Evolutionary conservation across 2,113 vertebrate genomes (phyloP), one percentile per base, ranked within the genome.

Genomic region (Pseudorasbora parva): DNA sequence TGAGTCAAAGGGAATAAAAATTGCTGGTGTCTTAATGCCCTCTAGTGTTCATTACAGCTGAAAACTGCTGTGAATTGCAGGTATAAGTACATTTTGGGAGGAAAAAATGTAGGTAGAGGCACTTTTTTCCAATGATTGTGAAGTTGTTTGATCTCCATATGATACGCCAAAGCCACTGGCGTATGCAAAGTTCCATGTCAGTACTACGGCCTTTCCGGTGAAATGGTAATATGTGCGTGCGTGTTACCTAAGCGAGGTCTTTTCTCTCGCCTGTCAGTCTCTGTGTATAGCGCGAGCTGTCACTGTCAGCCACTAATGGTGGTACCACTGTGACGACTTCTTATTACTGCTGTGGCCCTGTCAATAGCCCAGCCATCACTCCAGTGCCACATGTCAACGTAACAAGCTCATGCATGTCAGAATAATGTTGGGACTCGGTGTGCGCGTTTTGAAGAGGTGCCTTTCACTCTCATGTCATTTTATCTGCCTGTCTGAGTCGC

Each of bases 311-410:
- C 86, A 77, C 88, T 95, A 93, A 94, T 94, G 92, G 92, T 90
- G 90, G 91, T 88, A 91, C 90, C 91, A 88, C 89, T 86, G 91
- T 92, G 93, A 93, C 90, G 90, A 88, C 88, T 90, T 92, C 94
- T 92, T 92, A 94, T 94, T 93, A 93, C 92, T 89, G 91, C 93
- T 88, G 92, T 93, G 92, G 92, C 92, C 88, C 90, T 93, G 93
- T 93, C 93, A 93, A 93, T 93, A 92, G 87, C 85, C 82, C 87
- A 88, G 51, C 91, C 89, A 93, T 95, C 93, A 92, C 78, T 94
- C 92, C 79, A 27, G 69, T 57, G 51, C 51, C 79, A 59, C 56
- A 68, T 60, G 75, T 83, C 86, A 78, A 81, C 73, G 43, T 87
- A 87, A 89, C 86, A 89, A 82, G 82, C 85, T 78, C 30, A 75